A percentile compares a stretch with the other conserved stretches of the same genome.
Evolutionary conservation across 2,113 vertebrate genomes (phyloP).

Genomic region (Ochotona curzoniae): DNA sequence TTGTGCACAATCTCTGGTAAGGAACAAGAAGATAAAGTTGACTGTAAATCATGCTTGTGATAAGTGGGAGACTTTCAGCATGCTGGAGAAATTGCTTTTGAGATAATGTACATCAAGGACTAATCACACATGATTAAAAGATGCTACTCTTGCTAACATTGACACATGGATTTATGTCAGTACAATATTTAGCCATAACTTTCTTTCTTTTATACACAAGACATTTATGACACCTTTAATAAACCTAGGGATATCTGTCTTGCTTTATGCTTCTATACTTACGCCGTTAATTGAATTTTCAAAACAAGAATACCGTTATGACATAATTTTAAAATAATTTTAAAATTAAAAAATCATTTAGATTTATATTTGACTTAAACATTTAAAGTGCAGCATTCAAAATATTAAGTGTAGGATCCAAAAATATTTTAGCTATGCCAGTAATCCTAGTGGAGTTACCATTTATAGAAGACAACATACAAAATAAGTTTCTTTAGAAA

Average conservation of each 20-base stretch:
- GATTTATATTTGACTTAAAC: background rate
- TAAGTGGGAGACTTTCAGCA: background rate
- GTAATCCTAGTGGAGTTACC: background rate
- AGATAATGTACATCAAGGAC: background rate
- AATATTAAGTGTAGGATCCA: background rate
- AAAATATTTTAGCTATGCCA: background rate
- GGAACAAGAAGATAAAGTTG: background rate
- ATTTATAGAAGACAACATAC: background rate
- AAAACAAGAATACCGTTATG: background rate
- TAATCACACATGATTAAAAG: conserved; percentile 21
- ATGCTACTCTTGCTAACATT: background rate
- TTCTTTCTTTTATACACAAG: conserved; percentile 24
- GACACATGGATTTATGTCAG: background rate
- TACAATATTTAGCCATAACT: background rate
- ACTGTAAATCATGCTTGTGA: background rate
- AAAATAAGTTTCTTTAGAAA: background rate
- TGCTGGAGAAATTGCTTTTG: background rate
- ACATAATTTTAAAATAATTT: background rate
- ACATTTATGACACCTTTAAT: background rate
- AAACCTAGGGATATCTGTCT: background rate
- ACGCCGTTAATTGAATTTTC: background rate
- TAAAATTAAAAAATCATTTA: background rate
- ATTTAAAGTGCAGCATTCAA: background rate
- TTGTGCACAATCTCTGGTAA: background rate
- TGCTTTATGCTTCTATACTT: background rate